These are phyloP conservation scores for Microctonus aethiopoides DNA, from an alignment of 2,888 invertebrate genomes.

Conservation along the genomic window DNA sequence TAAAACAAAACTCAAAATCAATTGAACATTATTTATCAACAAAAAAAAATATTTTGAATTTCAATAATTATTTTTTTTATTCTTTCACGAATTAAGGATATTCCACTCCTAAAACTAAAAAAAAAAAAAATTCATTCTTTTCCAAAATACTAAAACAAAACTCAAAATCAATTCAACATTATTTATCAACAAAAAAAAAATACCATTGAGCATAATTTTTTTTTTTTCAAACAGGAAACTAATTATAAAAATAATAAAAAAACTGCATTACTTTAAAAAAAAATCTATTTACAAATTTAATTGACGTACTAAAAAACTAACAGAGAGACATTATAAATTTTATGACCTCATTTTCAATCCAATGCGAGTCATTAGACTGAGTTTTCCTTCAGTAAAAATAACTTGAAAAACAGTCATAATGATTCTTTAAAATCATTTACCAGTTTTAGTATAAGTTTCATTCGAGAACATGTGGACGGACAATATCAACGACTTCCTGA, in stretches of 20 bases:
- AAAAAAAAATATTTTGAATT: no score
- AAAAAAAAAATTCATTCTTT: no score
- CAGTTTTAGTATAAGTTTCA: background rate
- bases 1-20: no score
- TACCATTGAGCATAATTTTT: no score
- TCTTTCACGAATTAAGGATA: no score
- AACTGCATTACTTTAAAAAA: background rate
- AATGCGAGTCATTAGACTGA: background rate
- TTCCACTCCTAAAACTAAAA: no score
- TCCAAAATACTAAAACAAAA: no score
- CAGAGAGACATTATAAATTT: background rate
- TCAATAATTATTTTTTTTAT: no score
- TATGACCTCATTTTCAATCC: background rate
- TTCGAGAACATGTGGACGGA: constrained; percentile 14
- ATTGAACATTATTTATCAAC: no score
- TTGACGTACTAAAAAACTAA: background rate
- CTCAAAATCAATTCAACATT: no score
- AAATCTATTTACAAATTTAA: background rate
- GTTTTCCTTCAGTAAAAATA: background rate
- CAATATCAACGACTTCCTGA: constrained; percentile 22
- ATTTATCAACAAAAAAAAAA: no score
- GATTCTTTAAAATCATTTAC: background rate
- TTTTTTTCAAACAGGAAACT: no score
- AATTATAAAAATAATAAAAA: background rate
- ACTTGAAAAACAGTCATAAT: background rate